Base-by-base conservation (phyloP, 1,140 invertebrate genomes). In the Apis dorsata region DNA sequence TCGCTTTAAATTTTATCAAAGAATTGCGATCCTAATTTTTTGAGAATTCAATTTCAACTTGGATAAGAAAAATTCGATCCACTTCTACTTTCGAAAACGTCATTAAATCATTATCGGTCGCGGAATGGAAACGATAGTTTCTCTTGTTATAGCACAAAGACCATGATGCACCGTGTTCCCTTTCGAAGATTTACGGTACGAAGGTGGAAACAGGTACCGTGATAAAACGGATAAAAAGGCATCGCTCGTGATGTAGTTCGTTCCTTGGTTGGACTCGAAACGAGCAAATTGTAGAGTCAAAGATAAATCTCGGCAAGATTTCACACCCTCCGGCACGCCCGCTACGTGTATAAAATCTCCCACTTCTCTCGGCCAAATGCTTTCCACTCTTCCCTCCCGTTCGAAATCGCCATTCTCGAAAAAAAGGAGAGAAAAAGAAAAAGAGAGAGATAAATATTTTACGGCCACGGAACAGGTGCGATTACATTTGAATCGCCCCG, bases 271-370 rank as follows among this genome's bases (percentile, higher is more conserved):
- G 17, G 74, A 69, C 82, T 78, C 70, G 77, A 83, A 90, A 86
- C 85, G 51, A 85, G 80, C 84, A 90, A 90, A 90, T 87, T 90
- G 90, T 84, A 90, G 85, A 88, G 87, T 88, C 79, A 84, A 69
- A 89, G 86, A 90, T 90, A 90, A 90, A 90, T 90, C 90, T 90
- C 81, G 84, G 82, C 81, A 81, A 72, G 87, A 87, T 90, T 89
- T 90, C 89, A 87, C 87, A 85, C 90, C 79, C 79, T 53, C 81
- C 73, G 86, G 87, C 88, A 86, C 90, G 86, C 87, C 19, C 59
- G 21, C 60, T 21, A 62, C 59, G n/a, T 5, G 49, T n/a, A 44
- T 62, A 34, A 10, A 28, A 49, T 24, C 59, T 60, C 53, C n/a
- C 51, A 60, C 21, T 59, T 60, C 44, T 51, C 55, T 44, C 57